Evolutionary conservation across 2,113 vertebrate species (phyloP), one percentile per base, ranked within the genome.

Genomic region (Hyaena hyaena): DNA sequence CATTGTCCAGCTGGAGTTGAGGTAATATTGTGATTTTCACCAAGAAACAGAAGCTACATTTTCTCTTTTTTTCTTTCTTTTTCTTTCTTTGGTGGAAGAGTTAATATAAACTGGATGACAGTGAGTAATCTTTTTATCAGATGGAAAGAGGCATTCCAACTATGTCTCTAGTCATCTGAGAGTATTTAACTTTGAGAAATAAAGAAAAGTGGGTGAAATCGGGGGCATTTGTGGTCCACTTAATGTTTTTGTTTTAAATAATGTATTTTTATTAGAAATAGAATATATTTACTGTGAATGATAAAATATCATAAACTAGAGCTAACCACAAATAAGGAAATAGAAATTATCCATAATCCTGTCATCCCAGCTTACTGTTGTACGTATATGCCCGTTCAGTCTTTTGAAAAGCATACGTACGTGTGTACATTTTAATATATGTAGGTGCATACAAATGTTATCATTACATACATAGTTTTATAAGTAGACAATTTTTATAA

Each of bases 131-230:
- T 98, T 90, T 98, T 98, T 98, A 98, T 98, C 98, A 98, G 97
- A 98, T 98, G 97, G 96, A 97, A 97, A 97, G 95, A 98, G 96
- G 95, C 97, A 98, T 98, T 98, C 92, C 96, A 98, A 97, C 86
- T 98, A 98, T 98, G 95, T 90, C 97, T 97, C 97, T 98, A 96
- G 98, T 97, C 98, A 97, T 93, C 96, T 95, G 97, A 98, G 97
- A 68, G 96, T 98, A 93, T 93, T 97, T 93, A 95, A 91, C 53
- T 94, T 69, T 90, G 93, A 98, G 95, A 98, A 97, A 88, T 81
- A 61, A 86, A 76, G 53, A n/a, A 85, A 88, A 45, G 7, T 50
- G 55, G 63, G 33, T 90, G 63, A 50, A 66, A 80, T 50, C 58
- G 79, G 71, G 45, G 28, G 26, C 45, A 35, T 48, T 53, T 8